Base-by-base conservation (phyloP, 1,140 invertebrate genomes). In the Pseudomyrmex gracilis region DNA sequence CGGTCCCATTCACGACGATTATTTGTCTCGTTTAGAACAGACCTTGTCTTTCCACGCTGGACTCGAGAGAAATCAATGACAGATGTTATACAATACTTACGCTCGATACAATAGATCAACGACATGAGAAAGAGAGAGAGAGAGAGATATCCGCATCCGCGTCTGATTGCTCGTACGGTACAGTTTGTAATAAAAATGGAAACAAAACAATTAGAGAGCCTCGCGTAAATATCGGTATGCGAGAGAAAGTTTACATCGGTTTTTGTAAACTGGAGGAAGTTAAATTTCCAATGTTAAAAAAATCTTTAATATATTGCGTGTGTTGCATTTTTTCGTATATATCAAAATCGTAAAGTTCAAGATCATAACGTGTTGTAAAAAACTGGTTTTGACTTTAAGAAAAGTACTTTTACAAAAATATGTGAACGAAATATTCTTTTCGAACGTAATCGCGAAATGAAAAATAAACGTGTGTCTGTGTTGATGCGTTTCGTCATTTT, bases 21-120 rank as follows among this genome's bases (percentile, higher is more conserved):
- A 78, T 76, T 87, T 61, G 34, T 73, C 57, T 61, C 43, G 71
- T 87, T 88, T 82, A 73, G 58, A 64, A 58, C 68, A 70, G 83
- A 85, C 83, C 86, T 88, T 73, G 84, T 63, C 73, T 78, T 55
- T 82, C 68, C 51, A 47, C 66, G 60, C 64, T 34, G 47, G 61
- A 55, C 63, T 55, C 64, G 70, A 73, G 60, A 85, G 83, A 85
- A 76, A 88, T 83, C 86, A 74, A 74, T 85, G 86, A 85, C 83
- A 82, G 83, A 88, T 88, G 82, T 88, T 88, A 78, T 76, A 83
- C 78, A 84, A 64, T 83, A 84, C 34, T 34, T 34, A 34, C 53
- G 58, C 53, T 85, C 67, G 86, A 85, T 34, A 88, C 87, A 88
- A 88, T 88, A 17, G 74, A 71, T 61, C 63, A 85, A 70, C 80